Evolutionary conservation across 2,113 vertebrate genomes (phyloP).

Genomic region (Paralichthys olivaceus): DNA sequence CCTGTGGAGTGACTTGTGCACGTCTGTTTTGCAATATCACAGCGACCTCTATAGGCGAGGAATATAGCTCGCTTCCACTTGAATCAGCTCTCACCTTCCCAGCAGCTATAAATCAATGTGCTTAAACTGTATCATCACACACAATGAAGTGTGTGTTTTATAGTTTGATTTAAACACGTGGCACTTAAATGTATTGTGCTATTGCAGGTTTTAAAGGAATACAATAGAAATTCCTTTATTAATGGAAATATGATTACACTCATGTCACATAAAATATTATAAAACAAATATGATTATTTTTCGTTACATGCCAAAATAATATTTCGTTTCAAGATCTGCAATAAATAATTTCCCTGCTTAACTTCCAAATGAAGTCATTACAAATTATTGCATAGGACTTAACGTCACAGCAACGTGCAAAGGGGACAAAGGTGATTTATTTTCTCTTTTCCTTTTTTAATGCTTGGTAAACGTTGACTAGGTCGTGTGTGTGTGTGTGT

Average conservation of each 20-base stretch:
- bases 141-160: constrained; percentile 2
- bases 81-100: constrained; percentile 3
- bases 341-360: no score
- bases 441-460: neutral
- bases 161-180: constrained; percentile 20
- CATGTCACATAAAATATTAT: constrained; percentile 4
- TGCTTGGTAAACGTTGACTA: constrained; percentile 41
- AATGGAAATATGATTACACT: neutral
- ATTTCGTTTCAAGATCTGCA: neutral
- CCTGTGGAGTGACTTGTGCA: constrained; percentile 63
- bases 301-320: neutral
- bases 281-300: neutral
- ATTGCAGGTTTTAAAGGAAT: neutral
- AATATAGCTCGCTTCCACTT: neutral
- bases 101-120: constrained; percentile 36
- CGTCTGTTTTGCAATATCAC: constrained; percentile 76
- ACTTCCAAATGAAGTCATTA: constrained; percentile 6
- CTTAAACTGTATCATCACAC: constrained; percentile 12
- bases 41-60: constrained; percentile 83
- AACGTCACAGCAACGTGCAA: constrained; percentile 21
- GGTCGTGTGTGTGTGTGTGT: neutral
- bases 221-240: neutral
- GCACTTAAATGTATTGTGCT: neutral
- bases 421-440: neutral
- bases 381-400: constrained; percentile 13